These are phyloP conservation scores for Clunio marinus DNA, from an alignment of 2,888 invertebrate species.

Conservation along the genomic window DNA sequence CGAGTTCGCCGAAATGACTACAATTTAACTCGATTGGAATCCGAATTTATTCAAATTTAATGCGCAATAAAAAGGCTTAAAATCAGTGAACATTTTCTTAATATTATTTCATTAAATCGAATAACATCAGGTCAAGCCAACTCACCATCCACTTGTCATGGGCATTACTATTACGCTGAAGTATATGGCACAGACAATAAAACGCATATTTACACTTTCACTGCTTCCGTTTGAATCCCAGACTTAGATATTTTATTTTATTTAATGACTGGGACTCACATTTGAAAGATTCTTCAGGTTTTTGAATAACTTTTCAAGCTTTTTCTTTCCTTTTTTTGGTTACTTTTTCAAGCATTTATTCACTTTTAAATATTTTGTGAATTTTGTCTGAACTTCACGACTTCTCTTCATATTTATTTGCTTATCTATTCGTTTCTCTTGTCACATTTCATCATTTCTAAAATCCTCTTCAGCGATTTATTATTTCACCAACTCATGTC, in stretches of 20 bases:
- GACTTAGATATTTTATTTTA: too few species aligned
- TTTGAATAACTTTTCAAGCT: not conserved
- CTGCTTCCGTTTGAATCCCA: constrained; percentile 7
- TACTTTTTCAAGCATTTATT: too few species aligned
- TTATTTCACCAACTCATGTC: too few species aligned
- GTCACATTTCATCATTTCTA: too few species aligned
- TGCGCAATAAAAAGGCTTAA: constrained; percentile 33
- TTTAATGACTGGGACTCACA: constrained; percentile 29
- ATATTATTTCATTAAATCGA: not conserved
- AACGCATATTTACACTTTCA: constrained; percentile 35
- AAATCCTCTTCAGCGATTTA: too few species aligned
- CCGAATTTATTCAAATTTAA: constrained; percentile 37
- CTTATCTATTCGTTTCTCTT: too few species aligned
- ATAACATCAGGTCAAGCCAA: not conserved
- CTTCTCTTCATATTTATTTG: too few species aligned
- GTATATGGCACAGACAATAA: constrained; percentile 37
- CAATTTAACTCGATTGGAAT: not conserved
- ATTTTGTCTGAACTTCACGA: too few species aligned
- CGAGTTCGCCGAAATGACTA: not conserved
- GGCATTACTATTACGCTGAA: constrained; percentile 30
- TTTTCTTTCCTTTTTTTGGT: not conserved
- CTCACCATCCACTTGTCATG: constrained; percentile 39
- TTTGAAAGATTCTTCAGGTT: not conserved
- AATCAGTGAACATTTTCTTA: constrained; percentile 35
- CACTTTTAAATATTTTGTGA: too few species aligned